These are phyloP conservation scores for Rhodophaea formosa DNA, from an alignment of 2,888 invertebrate genomes.

Conservation along the genomic window DNA sequence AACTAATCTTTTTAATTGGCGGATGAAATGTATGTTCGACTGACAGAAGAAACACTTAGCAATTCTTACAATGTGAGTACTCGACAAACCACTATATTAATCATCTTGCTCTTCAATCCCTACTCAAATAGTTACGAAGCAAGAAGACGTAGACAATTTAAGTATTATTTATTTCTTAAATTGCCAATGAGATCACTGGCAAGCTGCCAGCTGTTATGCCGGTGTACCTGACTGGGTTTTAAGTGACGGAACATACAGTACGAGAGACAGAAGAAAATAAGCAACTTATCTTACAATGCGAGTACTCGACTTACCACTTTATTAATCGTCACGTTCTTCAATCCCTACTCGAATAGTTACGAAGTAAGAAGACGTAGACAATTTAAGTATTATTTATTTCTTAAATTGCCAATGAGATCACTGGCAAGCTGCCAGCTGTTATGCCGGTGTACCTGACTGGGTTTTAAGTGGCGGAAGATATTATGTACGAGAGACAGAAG, in stretches of 20 bases:
- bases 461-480: neutral
- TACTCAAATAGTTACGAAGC: neutral
- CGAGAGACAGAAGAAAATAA: too few relatives aligned
- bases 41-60: too few relatives aligned
- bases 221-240: neutral
- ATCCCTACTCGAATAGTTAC: neutral
- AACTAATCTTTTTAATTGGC: too few relatives aligned
- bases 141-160: neutral
- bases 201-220: slow-evolving; percentile 5
- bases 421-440: slow-evolving; percentile 8
- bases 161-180: neutral
- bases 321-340: too few relatives aligned
- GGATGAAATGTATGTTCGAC: too few relatives aligned
- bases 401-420: slow-evolving; percentile 2
- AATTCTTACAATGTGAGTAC: too few relatives aligned
- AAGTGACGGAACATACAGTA: too few relatives aligned
- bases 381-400: neutral
- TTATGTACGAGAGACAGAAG: too few relatives aligned
- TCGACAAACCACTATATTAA: neutral
- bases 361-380: neutral
- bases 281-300: too few relatives aligned
- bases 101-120: neutral
- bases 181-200: slow-evolving; percentile 12
- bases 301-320: too few relatives aligned
- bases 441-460: slow-evolving; percentile 2